These are phyloP conservation scores for Mactra quadrangularis DNA, from an alignment of 1,140 invertebrate species.

Conservation along the genomic window DNA sequence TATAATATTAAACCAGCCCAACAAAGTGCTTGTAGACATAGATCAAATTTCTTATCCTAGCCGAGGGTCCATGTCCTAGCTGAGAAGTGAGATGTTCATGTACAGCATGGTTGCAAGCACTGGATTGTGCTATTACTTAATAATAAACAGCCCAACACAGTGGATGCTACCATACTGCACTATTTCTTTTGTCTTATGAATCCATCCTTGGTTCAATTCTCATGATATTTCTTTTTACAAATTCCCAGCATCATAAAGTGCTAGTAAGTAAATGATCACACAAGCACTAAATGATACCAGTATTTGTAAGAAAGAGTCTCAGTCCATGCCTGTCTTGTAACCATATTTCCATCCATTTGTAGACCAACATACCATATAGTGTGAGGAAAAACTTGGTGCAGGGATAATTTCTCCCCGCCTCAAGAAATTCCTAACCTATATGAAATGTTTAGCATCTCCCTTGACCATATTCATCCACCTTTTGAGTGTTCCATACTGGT, in stretches of 20 bases:
- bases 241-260: constrained; percentile 62
- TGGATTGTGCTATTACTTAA: constrained; percentile 50
- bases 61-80: no score
- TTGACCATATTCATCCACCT: no score
- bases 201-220: background rate
- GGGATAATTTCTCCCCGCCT: constrained; percentile 49
- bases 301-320: background rate
- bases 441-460: background rate
- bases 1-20: constrained; percentile 50
- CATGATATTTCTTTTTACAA: background rate
- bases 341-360: background rate
- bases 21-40: constrained; percentile 32
- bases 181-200: background rate
- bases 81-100: background rate
- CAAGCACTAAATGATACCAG: constrained; percentile 46
- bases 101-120: constrained; percentile 44
- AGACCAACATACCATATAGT: constrained; percentile 5
- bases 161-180: constrained; percentile 7
- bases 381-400: constrained; percentile 59
- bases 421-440: constrained; percentile 31
- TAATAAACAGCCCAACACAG: constrained; percentile 34
- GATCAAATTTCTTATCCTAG: no score
- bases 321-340: background rate
- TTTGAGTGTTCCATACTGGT: no score
- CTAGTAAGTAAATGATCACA: constrained; percentile 42